These are phyloP conservation scores for Drosophila pectinifera DNA, from an alignment of 1,140 invertebrate species.

Conservation along the genomic window DNA sequence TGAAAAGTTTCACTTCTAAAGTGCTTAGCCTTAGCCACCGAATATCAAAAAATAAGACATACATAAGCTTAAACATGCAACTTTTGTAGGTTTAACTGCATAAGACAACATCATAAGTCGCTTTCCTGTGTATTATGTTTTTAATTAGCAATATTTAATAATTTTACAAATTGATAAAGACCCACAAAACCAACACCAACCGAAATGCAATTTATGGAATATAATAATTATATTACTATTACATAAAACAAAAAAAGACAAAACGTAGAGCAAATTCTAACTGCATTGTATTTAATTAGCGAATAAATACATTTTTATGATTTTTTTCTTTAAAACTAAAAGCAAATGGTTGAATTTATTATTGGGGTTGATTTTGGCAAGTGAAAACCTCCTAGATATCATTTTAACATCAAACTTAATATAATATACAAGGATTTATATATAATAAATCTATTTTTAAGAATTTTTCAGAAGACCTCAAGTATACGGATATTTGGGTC, in stretches of 20 bases:
- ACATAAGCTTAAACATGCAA: slow-evolving; percentile 26
- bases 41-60: slow-evolving; percentile 33
- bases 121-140: slow-evolving; percentile 38
- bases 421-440: too few species aligned
- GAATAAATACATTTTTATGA: slow-evolving; percentile 73
- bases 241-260: slow-evolving; percentile 26
- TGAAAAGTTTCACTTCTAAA: slow-evolving; percentile 69
- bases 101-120: slow-evolving; percentile 19
- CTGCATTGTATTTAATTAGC: slow-evolving; percentile 68
- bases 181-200: slow-evolving; percentile 39
- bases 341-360: background rate
- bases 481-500: too few species aligned
- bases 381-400: background rate
- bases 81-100: slow-evolving; percentile 21
- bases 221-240: slow-evolving; percentile 59
- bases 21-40: slow-evolving; percentile 59
- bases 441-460: too few species aligned
- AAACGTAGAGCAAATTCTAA: slow-evolving; percentile 71
- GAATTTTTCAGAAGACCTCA: too few species aligned
- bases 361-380: background rate
- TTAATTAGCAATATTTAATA: slow-evolving; percentile 48
- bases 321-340: slow-evolving; percentile 58
- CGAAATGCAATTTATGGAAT: slow-evolving; percentile 61
- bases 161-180: slow-evolving; percentile 37
- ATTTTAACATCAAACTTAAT: too few species aligned